Evolutionary conservation across 2,797 vertebrate genomes (phyloP).

Genomic region (Myoxocephalus aenaeus): DNA sequence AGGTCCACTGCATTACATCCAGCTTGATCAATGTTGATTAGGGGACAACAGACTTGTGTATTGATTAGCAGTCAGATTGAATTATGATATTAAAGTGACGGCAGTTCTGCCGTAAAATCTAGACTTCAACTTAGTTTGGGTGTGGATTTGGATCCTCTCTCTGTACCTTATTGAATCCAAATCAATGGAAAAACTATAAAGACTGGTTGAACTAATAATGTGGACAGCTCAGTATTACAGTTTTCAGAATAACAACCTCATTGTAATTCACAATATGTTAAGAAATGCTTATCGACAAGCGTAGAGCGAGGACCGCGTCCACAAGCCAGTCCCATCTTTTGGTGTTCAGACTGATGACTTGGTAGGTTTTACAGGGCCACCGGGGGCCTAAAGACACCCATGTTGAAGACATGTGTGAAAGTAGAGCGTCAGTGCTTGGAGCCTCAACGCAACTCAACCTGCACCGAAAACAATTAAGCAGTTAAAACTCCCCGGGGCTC

Average conservation of each 20-base stretch:
- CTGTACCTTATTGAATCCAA: background rate
- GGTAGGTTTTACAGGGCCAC: constrained; percentile 49
- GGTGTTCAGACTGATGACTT: constrained; percentile 32
- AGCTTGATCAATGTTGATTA: constrained; percentile 61
- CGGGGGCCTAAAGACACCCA: constrained; percentile 26
- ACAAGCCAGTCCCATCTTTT: background rate
- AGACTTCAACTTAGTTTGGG: background rate
- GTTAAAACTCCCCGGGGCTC: constrained; percentile 66
- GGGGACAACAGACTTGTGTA: constrained; percentile 50
- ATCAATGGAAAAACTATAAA: background rate
- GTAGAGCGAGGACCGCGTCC: background rate
- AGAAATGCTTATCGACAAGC: background rate
- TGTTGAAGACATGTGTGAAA: constrained; percentile 67
- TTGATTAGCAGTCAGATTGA: constrained; percentile 61
- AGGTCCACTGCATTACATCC: constrained; percentile 39
- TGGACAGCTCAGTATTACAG: background rate
- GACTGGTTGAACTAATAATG: background rate
- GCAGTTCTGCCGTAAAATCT: background rate
- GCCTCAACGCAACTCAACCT: constrained; percentile 60
- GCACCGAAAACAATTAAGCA: constrained; percentile 68
- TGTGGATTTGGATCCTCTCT: background rate
- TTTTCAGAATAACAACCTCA: background rate
- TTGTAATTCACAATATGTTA: background rate
- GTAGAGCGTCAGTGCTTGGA: constrained; percentile 25
- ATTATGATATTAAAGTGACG: constrained; percentile 35